Evolutionary conservation across 2,888 invertebrate species (phyloP), one percentile per base, ranked within the genome.

Genomic region (Cenopis cana): DNA sequence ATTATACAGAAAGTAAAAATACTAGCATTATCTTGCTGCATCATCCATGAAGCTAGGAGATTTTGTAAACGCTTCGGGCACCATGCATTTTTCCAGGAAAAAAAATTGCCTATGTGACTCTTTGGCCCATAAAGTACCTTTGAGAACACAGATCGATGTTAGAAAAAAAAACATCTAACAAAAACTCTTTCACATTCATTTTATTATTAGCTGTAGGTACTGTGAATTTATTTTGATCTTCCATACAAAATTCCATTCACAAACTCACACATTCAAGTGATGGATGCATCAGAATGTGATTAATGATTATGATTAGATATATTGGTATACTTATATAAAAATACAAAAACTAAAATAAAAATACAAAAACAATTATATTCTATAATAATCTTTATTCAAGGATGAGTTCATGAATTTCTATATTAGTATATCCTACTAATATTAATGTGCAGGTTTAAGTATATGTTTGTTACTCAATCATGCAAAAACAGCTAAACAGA

Each of bases 11-110:
- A 60, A 24, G 10, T n/a, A 46, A 46, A 46, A 60, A 60, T 60
- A 60, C 60, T 60, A 60, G 60, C 60, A 36, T 56, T 10, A 11
- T 5, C 11, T 24, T 17, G 29, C n/a, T 1, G 5, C 29, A 46
- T 46, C 60, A 46, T 8, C 60, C 46, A 60, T 9, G 29, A 17
- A 6, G 17, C n/a, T 46, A 60, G 24, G 5, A 60, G 14, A 46
- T 60, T 60, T 60, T 24, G 46, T 29, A 60, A 46, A 10, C 60
- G 60, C 60, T 46, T 60, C 29, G 60, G 60, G 17, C 60, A 60
- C 60, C 60, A 49, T 17, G 60, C 46, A 60, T 60, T 24, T 29
- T 60, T 5, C 17, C 60, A n/a, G 4, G 46, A 17, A 29, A 60
- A n/a, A 60, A 29, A 29, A 12, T 46, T 20, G 29, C 17, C 11